Base-by-base conservation (phyloP, 2,888 invertebrate species). In the Orthosia gracilis region DNA sequence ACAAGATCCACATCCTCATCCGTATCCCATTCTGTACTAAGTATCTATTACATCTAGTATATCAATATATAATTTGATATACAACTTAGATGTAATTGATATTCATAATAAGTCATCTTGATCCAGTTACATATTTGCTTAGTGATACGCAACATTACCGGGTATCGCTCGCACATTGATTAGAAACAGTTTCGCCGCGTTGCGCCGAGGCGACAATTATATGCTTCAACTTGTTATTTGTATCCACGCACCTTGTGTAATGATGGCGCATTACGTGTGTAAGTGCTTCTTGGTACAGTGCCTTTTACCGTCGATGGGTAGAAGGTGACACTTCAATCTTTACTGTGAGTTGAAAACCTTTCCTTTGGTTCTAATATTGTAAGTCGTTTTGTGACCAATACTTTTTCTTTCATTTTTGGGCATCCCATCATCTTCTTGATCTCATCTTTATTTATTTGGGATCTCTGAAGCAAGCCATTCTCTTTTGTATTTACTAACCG, bases 171-270 rank as follows among this genome's bases (percentile, higher is more conserved):
- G n/a, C 59, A 57, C 67, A 69, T 76, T 82, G 82, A 84, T 82
- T 82, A 79, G 54, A 47, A 50, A 68, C 73, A 68, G 78, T 66
- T 73, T 69, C 50, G 64, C 40, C 57, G 21, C 58, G 62, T 58
- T 21, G 59, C 17, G 69, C 26, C 23, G 15, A 62, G 0, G 84
- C 59, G 76, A 79, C 69, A 76, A 79, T 84, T 79, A 84, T 65
- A 82, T 63, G 69, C 52, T 45, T 57, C 9, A 21, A 40, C 21
- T 4, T 76, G 59, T 73, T 76, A 76, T 83, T 80, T 68, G 67
- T 75, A 69, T 66, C 63, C 17, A 69, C 26, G 65, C 45, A 49
- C 54, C 52, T 65, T 40, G 31, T 49, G 50, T 71, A 78, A 78
- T 69, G 55, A 66, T 65, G 52, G 61, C 49, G 18, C n/a, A 69